These are phyloP conservation scores for Speoplatyrhinus poulsoni DNA, from an alignment of 2,113 vertebrate genomes.

Conservation along the genomic window DNA sequence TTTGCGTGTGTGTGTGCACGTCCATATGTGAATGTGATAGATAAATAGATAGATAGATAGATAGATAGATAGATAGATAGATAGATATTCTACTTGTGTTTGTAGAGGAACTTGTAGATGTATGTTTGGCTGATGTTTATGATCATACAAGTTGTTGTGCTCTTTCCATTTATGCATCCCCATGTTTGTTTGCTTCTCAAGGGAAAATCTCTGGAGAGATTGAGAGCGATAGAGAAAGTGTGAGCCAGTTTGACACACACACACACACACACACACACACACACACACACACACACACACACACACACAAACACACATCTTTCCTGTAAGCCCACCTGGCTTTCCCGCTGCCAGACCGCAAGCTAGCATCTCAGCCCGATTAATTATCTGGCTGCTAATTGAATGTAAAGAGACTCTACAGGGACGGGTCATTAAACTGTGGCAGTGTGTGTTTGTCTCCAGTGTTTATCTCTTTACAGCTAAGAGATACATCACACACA, in stretches of 20 bases:
- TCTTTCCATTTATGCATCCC: slow-evolving; percentile 26
- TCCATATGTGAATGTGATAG: background rate
- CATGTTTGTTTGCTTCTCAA: slow-evolving; percentile 35
- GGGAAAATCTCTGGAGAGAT: slow-evolving; percentile 30
- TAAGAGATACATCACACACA: slow-evolving; percentile 67
- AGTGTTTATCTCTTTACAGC: slow-evolving; percentile 73
- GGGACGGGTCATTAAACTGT: slow-evolving; percentile 78
- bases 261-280: slow-evolving; percentile 10
- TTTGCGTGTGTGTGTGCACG: slow-evolving; percentile 7
- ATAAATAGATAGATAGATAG: background rate
- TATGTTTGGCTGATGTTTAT: background rate
- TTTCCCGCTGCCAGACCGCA: slow-evolving; percentile 65
- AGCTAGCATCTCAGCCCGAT: slow-evolving; percentile 72
- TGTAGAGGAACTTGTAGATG: background rate
- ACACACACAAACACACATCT: slow-evolving; percentile 13
- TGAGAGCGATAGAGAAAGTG: background rate
- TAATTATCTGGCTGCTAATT: slow-evolving; percentile 80
- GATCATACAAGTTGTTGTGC: background rate
- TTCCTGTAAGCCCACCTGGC: slow-evolving; percentile 72
- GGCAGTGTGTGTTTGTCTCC: slow-evolving; percentile 75
- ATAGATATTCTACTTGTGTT: background rate
- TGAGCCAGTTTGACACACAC: background rate
- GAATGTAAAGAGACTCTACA: slow-evolving; percentile 77
- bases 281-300: slow-evolving; percentile 11
- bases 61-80: slow-evolving; percentile 1